Conservation (phyloP, 1,140 invertebrate species). For the Lepidotrigona ventralis region DNA sequence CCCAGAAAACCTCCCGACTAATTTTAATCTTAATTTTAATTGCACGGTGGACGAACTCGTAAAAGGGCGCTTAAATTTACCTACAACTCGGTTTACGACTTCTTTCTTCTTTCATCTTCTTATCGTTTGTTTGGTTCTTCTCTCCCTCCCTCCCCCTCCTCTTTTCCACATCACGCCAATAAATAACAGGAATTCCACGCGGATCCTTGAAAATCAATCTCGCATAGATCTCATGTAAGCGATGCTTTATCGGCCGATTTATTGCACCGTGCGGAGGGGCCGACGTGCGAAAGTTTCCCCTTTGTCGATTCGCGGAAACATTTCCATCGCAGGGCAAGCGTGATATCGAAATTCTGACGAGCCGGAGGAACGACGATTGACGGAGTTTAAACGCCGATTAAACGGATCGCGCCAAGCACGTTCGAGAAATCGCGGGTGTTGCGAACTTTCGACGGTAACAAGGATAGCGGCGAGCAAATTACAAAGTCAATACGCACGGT, state of each 20-base stretch:
- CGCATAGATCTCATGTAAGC: slow-evolving; percentile 9
- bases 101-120: background rate
- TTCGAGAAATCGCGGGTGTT: background rate
- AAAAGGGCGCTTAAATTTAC: slow-evolving; percentile 27
- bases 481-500: background rate
- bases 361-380: background rate
- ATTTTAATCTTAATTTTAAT: slow-evolving; percentile 22
- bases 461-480: slow-evolving; percentile 1
- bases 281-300: background rate
- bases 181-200: slow-evolving; percentile 12
- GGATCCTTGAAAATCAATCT: background rate
- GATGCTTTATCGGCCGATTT: slow-evolving; percentile 15
- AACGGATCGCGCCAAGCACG: slow-evolving; percentile 7
- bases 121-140: background rate
- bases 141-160: background rate
- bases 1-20: slow-evolving; percentile 11
- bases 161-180: background rate
- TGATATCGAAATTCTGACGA: slow-evolving; percentile 20
- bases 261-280: background rate
- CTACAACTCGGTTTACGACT: background rate
- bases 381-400: background rate
- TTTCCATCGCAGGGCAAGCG: slow-evolving; percentile 4
- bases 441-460: background rate
- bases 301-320: slow-evolving; percentile 8
- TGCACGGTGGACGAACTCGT: background rate